Conservation (phyloP, 2,113 vertebrate species). For the Ursus arctos region DNA sequence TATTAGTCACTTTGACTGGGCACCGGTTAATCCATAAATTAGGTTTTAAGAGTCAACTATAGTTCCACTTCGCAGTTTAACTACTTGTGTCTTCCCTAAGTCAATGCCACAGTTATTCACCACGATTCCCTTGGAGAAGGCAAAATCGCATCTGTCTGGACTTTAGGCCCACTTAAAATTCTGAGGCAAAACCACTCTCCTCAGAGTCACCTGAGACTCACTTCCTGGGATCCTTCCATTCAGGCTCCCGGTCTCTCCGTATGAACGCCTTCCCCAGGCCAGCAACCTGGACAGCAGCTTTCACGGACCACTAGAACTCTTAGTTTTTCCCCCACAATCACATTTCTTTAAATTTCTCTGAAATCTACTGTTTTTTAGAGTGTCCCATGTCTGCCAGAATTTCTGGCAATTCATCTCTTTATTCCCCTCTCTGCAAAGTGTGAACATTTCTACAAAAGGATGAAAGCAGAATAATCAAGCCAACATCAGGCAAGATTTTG, state of each 20-base stretch:
- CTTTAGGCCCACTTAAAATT: background rate
- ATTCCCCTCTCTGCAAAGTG: background rate
- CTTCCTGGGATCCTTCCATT: too few species aligned
- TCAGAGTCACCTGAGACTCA: background rate
- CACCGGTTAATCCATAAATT: conserved; percentile 59
- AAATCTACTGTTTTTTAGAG: background rate
- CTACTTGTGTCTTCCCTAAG: background rate
- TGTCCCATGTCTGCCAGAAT: background rate
- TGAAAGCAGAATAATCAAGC: background rate
- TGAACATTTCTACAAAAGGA: background rate
- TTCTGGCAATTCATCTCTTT: background rate
- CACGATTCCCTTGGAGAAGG: background rate
- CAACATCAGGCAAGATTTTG: background rate
- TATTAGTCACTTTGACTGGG: conserved; percentile 78
- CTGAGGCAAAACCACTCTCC: background rate
- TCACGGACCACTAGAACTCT: background rate
- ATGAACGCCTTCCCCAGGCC: background rate
- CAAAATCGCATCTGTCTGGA: background rate
- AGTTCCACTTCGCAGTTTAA: conserved; percentile 17
- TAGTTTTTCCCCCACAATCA: background rate
- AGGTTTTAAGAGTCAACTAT: conserved; percentile 52
- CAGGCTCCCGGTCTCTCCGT: background rate
- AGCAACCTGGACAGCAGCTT: background rate
- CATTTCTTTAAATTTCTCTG: background rate
- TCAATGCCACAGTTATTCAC: background rate